A percentile compares a stretch with the other conserved stretches of the same genome.
These are phyloP conservation scores for Pampusana beccarii DNA, from an alignment of 2,113 vertebrate species.

Conservation along the genomic window DNA sequence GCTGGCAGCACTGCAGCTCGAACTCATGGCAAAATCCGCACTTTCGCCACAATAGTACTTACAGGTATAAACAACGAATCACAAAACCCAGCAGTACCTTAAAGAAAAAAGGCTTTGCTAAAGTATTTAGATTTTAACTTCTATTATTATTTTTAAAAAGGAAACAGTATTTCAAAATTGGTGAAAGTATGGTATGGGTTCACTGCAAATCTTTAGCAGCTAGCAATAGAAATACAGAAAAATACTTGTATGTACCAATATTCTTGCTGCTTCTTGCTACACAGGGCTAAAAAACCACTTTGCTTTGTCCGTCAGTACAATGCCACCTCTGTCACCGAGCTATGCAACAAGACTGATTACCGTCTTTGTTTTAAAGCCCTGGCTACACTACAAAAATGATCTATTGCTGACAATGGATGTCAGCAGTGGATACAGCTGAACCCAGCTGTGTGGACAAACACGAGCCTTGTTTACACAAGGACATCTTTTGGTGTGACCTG, in stretches of 20 bases:
- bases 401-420: conserved; percentile 44
- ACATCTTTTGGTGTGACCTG: conserved; percentile 36
- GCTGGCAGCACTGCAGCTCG: neutral
- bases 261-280: neutral
- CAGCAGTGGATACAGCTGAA: conserved; percentile 24
- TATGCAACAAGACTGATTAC: conserved; percentile 20
- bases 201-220: neutral
- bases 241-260: neutral
- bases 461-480: conserved; percentile 33
- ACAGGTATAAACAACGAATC: neutral
- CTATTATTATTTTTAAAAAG: neutral
- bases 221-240: neutral
- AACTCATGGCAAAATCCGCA: neutral
- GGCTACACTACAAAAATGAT: conserved; percentile 47
- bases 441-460: conserved; percentile 39
- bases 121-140: neutral
- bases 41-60: neutral
- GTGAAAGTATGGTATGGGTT: neutral
- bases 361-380: conserved; percentile 1
- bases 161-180: neutral
- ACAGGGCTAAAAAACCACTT: neutral
- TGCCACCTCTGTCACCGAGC: conserved; percentile 10
- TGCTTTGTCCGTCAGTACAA: conserved; percentile 45
- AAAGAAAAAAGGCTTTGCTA: neutral
- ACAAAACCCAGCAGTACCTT: neutral